Base-by-base conservation (phyloP, 2,113 vertebrate species). In the Rhombomys opimus region DNA sequence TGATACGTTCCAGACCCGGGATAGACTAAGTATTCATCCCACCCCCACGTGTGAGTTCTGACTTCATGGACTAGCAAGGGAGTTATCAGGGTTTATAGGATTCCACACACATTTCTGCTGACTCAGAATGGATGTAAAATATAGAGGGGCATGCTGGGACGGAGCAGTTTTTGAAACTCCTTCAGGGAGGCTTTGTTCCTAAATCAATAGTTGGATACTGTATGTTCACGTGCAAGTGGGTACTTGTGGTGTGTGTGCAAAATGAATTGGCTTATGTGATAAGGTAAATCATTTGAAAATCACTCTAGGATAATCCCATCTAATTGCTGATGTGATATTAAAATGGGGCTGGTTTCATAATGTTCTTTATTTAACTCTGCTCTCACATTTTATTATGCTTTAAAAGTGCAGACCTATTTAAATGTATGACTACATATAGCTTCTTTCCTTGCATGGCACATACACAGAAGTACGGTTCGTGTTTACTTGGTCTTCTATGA, bases 1-100 rank as follows among this genome's bases (percentile, higher is more conserved):
- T 96, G 96, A 96, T 94, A 96, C 70, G 80, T 96, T 97, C 96
- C 98, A 97, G 96, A 84, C 96, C 78, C 87, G 68, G 81, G 59
- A 89, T 57, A 81, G 81, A 46, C 81, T 89, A 97, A 95, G 92
- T 85, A 94, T 82, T 95, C 95, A 95, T 77, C 82, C 91, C 90
- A 93, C 63, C 93, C 93, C 90, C 84, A 68, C 88, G 92, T 82
- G 89, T 91, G 67, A 89, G 77, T 95, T 97, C 95, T 96, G 92
- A 96, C 95, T 96, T 94, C 96, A 63, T 67, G 46, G 81, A 76
- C 87, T 89, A 95, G 81, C 93, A 92, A 73, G 89, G 95, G 94
- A 96, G 86, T 94, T 87, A 72, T 91, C 91, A 52, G 52, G 57
- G 92, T 97, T 97, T 92, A 94, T 68, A 84, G 77, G 92, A 94